These are phyloP conservation scores for Capitella teleta DNA, from an alignment of 1,140 invertebrate genomes.

Conservation along the genomic window DNA sequence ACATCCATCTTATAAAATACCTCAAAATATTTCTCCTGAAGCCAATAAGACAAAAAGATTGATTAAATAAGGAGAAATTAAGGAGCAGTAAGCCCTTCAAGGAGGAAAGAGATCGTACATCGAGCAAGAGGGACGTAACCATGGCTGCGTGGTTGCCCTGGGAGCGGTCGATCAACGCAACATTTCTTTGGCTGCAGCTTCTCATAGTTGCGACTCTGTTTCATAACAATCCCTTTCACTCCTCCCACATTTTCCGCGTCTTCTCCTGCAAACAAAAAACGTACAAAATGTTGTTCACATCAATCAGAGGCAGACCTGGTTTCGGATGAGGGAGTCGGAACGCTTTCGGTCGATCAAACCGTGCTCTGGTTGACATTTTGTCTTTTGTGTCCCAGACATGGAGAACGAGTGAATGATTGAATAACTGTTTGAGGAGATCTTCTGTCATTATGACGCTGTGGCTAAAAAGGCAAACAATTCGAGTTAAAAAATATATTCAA, in stretches of 20 bases:
- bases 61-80: too few species aligned
- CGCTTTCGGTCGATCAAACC: constrained; percentile 29
- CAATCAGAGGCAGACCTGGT: constrained; percentile 23
- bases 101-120: too few species aligned
- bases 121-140: too few species aligned
- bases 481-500: too few species aligned
- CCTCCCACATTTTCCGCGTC: constrained; percentile 28
- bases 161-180: constrained; percentile 19
- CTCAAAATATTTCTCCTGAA: too few species aligned
- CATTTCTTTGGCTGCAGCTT: constrained; percentile 30
- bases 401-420: constrained; percentile 30
- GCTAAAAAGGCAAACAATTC: too few species aligned
- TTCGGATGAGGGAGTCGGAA: constrained; percentile 31
- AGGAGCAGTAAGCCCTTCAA: too few species aligned
- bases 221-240: constrained; percentile 25
- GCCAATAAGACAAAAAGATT: too few species aligned
- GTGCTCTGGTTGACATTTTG: constrained; percentile 29
- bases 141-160: too few species aligned
- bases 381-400: constrained; percentile 39
- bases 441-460: constrained; percentile 31
- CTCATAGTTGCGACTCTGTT: constrained; percentile 22
- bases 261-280: constrained; percentile 20
- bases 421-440: constrained; percentile 30
- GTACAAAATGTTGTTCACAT: too few species aligned
- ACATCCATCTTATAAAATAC: too few species aligned